Evolutionary conservation across 2,113 vertebrate genomes (phyloP).

Genomic region (Xiphophorus maculatus): DNA sequence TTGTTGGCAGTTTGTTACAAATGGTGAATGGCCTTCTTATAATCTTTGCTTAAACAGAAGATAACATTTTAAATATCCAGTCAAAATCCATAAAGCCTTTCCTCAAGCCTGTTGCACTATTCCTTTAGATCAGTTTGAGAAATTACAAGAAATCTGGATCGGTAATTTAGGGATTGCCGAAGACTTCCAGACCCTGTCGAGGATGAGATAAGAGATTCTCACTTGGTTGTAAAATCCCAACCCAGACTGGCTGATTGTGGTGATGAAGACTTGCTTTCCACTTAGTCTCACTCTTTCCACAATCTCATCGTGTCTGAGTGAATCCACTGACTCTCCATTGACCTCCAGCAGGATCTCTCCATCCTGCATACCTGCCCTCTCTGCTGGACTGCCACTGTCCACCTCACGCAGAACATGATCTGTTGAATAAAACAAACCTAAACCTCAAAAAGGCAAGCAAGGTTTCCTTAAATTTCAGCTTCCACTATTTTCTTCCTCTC

Average conservation of each 20-base stretch:
- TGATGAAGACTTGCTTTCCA: conserved; percentile 78
- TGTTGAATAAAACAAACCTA: conserved; percentile 45
- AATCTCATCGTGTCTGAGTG: conserved; percentile 82
- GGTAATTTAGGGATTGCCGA: neutral
- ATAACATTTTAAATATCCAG: neutral
- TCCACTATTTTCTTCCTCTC: conserved; percentile 12
- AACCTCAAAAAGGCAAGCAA: neutral
- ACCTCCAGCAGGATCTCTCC: conserved; percentile 91
- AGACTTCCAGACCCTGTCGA: neutral
- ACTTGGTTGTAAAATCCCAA: conserved; percentile 88
- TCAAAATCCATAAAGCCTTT: neutral
- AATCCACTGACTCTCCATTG: conserved; percentile 86
- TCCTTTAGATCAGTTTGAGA: neutral
- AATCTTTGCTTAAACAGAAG: too few relatives aligned
- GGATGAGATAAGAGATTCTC: neutral
- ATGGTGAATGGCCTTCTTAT: neutral
- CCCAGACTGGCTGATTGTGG: conserved; percentile 81
- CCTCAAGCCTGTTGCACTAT: neutral
- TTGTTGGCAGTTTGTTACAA: neutral
- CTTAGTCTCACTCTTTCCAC: conserved; percentile 84
- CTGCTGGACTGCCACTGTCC: conserved; percentile 83
- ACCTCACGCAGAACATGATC: conserved; percentile 87
- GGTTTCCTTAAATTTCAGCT: neutral
- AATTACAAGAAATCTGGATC: neutral
- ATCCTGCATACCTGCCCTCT: conserved; percentile 86